Evolutionary conservation across 1,140 invertebrate genomes (phyloP), one percentile per base, ranked within the genome.

Genomic region (Cyphomyrmex costatus): DNA sequence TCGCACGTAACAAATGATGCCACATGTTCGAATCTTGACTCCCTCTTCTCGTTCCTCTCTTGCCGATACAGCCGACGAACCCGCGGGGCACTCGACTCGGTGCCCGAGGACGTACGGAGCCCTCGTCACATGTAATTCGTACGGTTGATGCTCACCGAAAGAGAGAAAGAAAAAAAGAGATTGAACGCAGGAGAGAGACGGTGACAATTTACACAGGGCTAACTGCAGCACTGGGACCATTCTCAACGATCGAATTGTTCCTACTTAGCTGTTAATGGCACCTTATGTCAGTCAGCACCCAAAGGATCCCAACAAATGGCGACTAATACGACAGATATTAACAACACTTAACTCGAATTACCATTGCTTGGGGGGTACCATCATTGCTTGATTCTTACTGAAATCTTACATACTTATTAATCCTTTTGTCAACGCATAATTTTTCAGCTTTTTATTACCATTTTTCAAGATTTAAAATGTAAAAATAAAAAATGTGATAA

Each of bases 21-120:
- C 95, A 95, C 94, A 95, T 95, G 95, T 94, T 95, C 94, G 89
- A 90, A 93, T 94, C 94, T 95, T 94, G 89, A 91, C 85, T 92
- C 85, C 82, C 53, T 74, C 63, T 70, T 33, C 30, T 46, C 46
- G 16, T 49, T 70, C 53, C 56, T 60, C 53, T 56, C 27, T 80
- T 27, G 46, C 8, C 74, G 42, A 74, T 78, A 77, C 77, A 56
- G 21, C 21, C 58, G 60, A 82, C 58, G 60, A 65, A 84, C 49
- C 86, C 84, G 89, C 86, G 89, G 85, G 90, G 88, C 78, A 88
- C 42, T 92, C 85, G 74, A 85, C 77, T 85, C 42, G 71, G 33
- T 77, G 82, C 87, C 86, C 85, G 71, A 66, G 63, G 66, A 73
- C 70, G 85, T 74, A 86, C 63, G 71, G 61, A 77, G 84, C 78